These are phyloP conservation scores for Xenopus borealis DNA, from an alignment of 2,113 vertebrate species.

Conservation along the genomic window DNA sequence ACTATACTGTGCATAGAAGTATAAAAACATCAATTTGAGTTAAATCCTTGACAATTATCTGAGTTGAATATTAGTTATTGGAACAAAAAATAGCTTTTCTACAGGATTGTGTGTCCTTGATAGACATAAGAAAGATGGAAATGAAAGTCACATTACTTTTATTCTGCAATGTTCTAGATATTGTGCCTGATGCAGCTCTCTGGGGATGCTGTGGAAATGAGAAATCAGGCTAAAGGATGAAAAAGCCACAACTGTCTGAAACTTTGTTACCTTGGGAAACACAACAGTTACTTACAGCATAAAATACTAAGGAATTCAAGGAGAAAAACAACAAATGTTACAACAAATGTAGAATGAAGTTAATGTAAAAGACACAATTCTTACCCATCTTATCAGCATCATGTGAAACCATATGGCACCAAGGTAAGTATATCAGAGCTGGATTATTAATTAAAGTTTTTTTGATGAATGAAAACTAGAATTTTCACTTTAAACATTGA, in stretches of 20 bases:
- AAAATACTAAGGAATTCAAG: slow-evolving; percentile 27
- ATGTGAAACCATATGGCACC: too few relatives aligned
- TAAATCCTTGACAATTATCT: not conserved
- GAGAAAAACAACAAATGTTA: slow-evolving; percentile 17
- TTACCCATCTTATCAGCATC: slow-evolving; percentile 3
- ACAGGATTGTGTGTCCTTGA: slow-evolving; percentile 19
- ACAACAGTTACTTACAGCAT: slow-evolving; percentile 34
- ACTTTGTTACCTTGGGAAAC: slow-evolving; percentile 41
- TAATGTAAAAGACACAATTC: slow-evolving; percentile 12
- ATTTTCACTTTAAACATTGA: too few relatives aligned
- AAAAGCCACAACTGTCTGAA: slow-evolving; percentile 35
- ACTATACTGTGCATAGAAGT: too few relatives aligned
- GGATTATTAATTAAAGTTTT: too few relatives aligned
- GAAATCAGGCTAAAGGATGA: slow-evolving; percentile 38
- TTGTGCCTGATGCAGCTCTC: slow-evolving; percentile 39
- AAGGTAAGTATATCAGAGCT: too few relatives aligned
- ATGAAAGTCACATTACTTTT: slow-evolving; percentile 44
- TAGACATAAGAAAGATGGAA: slow-evolving; percentile 16
- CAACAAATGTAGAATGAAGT: slow-evolving; percentile 20
- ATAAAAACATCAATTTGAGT: too few relatives aligned
- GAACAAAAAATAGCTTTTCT: not conserved
- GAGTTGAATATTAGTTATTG: not conserved
- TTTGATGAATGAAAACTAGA: too few relatives aligned
- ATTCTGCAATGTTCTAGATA: slow-evolving; percentile 42
- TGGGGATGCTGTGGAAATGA: slow-evolving; percentile 35